Conservation (phyloP, 2,888 invertebrate genomes). For the Oscheius sp. region DNA sequence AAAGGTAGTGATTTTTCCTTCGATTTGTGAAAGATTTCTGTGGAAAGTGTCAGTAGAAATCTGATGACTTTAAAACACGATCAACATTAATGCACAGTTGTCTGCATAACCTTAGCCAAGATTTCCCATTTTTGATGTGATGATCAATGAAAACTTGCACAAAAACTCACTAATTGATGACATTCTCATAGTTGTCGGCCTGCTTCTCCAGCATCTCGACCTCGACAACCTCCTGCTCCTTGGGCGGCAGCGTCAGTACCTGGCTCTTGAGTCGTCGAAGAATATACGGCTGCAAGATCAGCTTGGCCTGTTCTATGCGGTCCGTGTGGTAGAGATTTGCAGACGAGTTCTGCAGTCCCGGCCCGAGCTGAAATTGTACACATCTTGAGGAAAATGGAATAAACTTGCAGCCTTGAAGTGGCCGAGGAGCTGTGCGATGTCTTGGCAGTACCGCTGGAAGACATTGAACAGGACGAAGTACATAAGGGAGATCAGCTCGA, state of each 20-base stretch:
- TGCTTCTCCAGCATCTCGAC: conserved; percentile 83
- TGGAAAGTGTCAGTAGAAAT: too few species aligned
- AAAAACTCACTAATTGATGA: conserved; percentile 45
- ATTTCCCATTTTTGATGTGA: too few species aligned
- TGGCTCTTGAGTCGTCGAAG: conserved; percentile 85
- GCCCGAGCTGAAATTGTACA: conserved; percentile 44
- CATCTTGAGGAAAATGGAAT: background rate
- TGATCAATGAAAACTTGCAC: too few species aligned
- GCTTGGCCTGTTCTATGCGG: conserved; percentile 90
- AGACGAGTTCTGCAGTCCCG: conserved; percentile 74
- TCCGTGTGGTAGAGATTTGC: conserved; percentile 87
- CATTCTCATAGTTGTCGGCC: conserved; percentile 80
- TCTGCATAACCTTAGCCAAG: too few species aligned
- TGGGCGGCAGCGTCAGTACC: conserved; percentile 83
- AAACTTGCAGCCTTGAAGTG: conserved; percentile 61
- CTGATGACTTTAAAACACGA: too few species aligned
- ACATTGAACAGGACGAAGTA: conserved; percentile 93
- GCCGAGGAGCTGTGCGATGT: conserved; percentile 61
- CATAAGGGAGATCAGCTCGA: conserved; percentile 91
- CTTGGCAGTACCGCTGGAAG: conserved; percentile 64
- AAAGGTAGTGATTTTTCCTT: too few species aligned
- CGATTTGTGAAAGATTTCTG: too few species aligned
- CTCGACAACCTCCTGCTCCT: conserved; percentile 82
- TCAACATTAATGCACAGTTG: too few species aligned
- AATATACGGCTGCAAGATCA: conserved; percentile 95